Evolutionary conservation across 2,797 vertebrate species (phyloP), one percentile per base, ranked within the genome.

Genomic region (Euphonia xanthogaster): DNA sequence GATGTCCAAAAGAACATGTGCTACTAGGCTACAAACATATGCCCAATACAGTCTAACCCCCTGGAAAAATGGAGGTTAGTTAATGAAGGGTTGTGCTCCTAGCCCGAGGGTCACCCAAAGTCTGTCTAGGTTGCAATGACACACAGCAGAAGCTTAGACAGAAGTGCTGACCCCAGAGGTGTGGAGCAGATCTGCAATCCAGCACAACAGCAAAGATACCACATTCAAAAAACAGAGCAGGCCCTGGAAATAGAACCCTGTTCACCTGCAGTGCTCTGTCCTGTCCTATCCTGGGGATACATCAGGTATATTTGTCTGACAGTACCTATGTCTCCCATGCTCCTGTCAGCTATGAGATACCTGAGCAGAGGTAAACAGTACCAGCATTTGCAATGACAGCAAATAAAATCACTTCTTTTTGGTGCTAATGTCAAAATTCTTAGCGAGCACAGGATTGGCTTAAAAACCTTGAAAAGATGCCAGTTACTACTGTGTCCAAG

Each of bases 1-100:
- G 31, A 18, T 28, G 10, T 70, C 37, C 33, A 82, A 33, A 23
- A 33, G 47, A 79, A 73, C 15, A 25, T 0, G 1, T 1, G 2
- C 24, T 78, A 18, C 33, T 50, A 76, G 19, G 14, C 48, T 55
- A 71, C 10, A 33, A 35, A 48, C 12, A 54, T 14, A 37, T 1
- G 14, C 19, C 47, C 53, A 70, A 67, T 4, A 12, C 6, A 60
- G 39, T 31, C 31, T 60, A 24, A 37, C 0, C 14, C 19, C 37
- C 57, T 23, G 45, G 37, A 86, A 58, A 76, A 81, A 44, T 17
- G 11, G 27, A 54, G 18, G 3, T 72, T 80, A 9, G 4, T 21
- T 40, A 76, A 50, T 0, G 0, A 75, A 47, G 44, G 23, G 48
- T 31, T 45, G 16, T 22, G 40, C 22, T 63, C 58, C 35, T n/a